These are phyloP conservation scores for Syngnathoides biaculeatus DNA, from an alignment of 2,113 vertebrate species.

Conservation along the genomic window DNA sequence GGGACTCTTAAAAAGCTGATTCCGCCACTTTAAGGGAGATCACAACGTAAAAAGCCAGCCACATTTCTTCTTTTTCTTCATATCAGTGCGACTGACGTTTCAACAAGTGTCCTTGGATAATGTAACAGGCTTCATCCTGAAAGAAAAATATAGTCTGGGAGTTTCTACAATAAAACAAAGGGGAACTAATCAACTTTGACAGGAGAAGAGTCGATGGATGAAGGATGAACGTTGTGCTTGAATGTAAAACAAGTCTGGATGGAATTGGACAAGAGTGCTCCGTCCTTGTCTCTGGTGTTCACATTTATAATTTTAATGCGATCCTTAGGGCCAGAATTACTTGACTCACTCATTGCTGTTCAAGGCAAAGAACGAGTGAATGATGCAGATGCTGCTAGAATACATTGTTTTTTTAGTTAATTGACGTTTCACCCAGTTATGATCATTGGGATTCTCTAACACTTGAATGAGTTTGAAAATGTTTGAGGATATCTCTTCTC, in stretches of 20 bases:
- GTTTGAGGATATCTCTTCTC: neutral
- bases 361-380: neutral
- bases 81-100: neutral
- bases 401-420: neutral
- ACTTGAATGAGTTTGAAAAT: neutral
- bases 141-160: neutral
- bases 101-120: neutral
- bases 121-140: slow-evolving; percentile 1
- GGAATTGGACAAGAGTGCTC: neutral
- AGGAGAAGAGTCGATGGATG: neutral
- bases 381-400: neutral
- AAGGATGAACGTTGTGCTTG: neutral
- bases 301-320: neutral
- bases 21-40: slow-evolving; percentile 21
- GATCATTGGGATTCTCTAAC: neutral
- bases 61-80: neutral
- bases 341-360: neutral
- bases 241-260: neutral
- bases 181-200: slow-evolving; percentile 2
- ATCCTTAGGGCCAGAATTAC: neutral
- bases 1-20: slow-evolving; percentile 33
- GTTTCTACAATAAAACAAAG: neutral
- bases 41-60: slow-evolving; percentile 6
- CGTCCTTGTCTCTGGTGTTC: neutral
- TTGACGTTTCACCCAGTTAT: neutral